These are phyloP conservation scores for Watsonalla cultraria DNA, from an alignment of 2,888 invertebrate species.

Conservation along the genomic window DNA sequence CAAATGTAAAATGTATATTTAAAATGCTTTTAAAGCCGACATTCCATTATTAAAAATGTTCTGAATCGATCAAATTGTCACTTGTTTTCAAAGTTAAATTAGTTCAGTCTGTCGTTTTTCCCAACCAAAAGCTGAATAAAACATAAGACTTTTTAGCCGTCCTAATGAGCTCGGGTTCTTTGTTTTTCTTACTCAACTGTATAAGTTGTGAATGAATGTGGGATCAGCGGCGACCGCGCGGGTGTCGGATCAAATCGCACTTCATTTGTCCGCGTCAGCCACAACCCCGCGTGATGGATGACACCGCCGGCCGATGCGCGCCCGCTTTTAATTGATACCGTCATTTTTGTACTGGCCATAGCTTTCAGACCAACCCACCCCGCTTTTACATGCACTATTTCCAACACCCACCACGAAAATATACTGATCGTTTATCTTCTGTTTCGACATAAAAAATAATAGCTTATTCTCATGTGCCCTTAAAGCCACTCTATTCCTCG, in stretches of 20 bases:
- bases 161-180: slow-evolving; percentile 63
- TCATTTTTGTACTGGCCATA: slow-evolving; percentile 55
- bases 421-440: slow-evolving; percentile 34
- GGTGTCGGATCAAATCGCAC: slow-evolving; percentile 70
- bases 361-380: slow-evolving; percentile 10
- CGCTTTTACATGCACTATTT: not conserved
- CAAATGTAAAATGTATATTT: not conserved
- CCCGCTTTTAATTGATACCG: slow-evolving; percentile 70
- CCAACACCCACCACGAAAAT: slow-evolving; percentile 22
- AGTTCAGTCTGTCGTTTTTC: slow-evolving; percentile 60
- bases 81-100: slow-evolving; percentile 72
- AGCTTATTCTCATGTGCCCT: slow-evolving; percentile 16
- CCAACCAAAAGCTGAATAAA: slow-evolving; percentile 63
- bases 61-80: slow-evolving; percentile 62
- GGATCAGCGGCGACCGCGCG: slow-evolving; percentile 47
- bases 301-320: slow-evolving; percentile 38
- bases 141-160: slow-evolving; percentile 66
- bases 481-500: slow-evolving; percentile 26
- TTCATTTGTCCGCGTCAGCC: slow-evolving; percentile 74
- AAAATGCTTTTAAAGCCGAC: slow-evolving; percentile 42
- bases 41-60: slow-evolving; percentile 47
- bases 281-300: slow-evolving; percentile 62
- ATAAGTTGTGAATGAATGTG: slow-evolving; percentile 69
- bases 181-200: slow-evolving; percentile 69
- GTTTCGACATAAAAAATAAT: slow-evolving; percentile 27